Conservation (phyloP, 2,113 vertebrate genomes). For the Lota lota region DNA sequence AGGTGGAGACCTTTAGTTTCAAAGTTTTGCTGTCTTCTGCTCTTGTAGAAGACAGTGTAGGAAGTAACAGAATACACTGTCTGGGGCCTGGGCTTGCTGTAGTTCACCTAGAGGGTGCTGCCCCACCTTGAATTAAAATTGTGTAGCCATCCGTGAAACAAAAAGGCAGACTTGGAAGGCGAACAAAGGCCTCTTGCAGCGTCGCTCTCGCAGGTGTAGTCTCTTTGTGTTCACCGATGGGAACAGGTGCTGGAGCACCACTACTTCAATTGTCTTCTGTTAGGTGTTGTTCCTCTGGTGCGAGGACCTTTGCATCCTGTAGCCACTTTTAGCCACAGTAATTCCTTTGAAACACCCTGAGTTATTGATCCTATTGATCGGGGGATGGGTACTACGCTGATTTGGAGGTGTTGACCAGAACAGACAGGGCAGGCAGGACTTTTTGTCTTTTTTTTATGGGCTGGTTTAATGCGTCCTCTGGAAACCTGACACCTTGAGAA, state of each 20-base stretch:
- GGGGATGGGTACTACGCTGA: slow-evolving; percentile 16
- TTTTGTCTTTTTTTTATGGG: slow-evolving; percentile 40
- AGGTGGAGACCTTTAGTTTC: slow-evolving; percentile 62
- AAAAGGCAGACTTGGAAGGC: not conserved
- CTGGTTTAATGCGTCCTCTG: slow-evolving; percentile 43
- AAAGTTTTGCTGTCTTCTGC: not conserved
- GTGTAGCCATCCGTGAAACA: not conserved
- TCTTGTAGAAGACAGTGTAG: slow-evolving; percentile 33
- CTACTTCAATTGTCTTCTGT: slow-evolving; percentile 10
- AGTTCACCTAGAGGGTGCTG: not conserved
- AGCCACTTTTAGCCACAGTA: slow-evolving; percentile 2
- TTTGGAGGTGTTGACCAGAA: slow-evolving; percentile 45
- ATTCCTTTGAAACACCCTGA: slow-evolving; percentile 41
- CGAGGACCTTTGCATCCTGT: not conserved
- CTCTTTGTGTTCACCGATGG: slow-evolving; percentile 8
- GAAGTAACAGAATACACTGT: no score
- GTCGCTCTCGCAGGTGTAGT: not conserved
- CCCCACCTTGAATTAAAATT: slow-evolving; percentile 5
- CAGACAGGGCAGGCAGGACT: slow-evolving; percentile 33
- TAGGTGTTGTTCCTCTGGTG: slow-evolving; percentile 8
- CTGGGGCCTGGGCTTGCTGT: no score
- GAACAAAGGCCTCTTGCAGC: not conserved
- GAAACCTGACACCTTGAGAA: slow-evolving; percentile 52
- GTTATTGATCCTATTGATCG: slow-evolving; percentile 60
- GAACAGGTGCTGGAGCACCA: not conserved